phyloP scores from a whole-genome alignment of 2,888 invertebrate genomes.

The Junonia oenone region DNA sequence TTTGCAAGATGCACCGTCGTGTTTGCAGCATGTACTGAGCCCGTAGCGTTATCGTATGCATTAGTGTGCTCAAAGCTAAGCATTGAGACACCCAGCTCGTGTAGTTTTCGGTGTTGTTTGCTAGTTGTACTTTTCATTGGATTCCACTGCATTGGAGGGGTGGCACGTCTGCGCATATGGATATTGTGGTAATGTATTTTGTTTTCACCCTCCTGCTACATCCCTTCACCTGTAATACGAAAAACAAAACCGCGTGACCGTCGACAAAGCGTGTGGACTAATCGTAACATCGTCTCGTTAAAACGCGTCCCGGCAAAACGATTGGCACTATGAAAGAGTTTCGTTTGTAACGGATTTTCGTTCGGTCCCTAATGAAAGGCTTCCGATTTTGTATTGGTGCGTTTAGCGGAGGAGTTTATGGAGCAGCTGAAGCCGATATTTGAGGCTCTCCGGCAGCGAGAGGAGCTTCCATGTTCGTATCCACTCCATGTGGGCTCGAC shows the following conservation, averaged over 20 bases:
- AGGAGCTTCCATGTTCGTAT: conserved; percentile 94
- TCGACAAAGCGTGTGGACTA: conserved; percentile 66
- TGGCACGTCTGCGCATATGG: conserved; percentile 74
- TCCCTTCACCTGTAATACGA: conserved; percentile 60
- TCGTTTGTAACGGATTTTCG: conserved; percentile 43
- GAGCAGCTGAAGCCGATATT: conserved; percentile 97
- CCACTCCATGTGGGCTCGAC: conserved; percentile 90
- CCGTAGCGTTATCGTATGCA: conserved; percentile 76
- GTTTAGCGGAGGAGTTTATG: conserved; percentile 95
- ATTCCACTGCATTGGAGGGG: conserved; percentile 77
- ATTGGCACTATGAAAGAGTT: conserved; percentile 76
- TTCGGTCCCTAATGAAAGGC: conserved; percentile 58
- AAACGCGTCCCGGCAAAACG: conserved; percentile 58
- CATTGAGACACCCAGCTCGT: conserved; percentile 71
- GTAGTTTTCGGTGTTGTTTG: conserved; percentile 77
- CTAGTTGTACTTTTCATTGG: conserved; percentile 63
- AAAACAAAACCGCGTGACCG: conserved; percentile 49
- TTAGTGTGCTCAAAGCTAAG: conserved; percentile 75
- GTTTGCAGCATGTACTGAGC: conserved; percentile 75
- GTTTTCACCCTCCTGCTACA: conserved; percentile 65
- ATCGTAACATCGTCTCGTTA: conserved; percentile 57
- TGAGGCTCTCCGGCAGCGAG: conserved; percentile 94
- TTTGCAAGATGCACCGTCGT: conserved; percentile 68
- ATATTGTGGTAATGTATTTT: conserved; percentile 74
- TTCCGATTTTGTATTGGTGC: conserved; percentile 72